Evolutionary conservation across 2,888 invertebrate genomes (phyloP), one percentile per base, ranked within the genome.

Genomic region (Oligia fasciuncula): DNA sequence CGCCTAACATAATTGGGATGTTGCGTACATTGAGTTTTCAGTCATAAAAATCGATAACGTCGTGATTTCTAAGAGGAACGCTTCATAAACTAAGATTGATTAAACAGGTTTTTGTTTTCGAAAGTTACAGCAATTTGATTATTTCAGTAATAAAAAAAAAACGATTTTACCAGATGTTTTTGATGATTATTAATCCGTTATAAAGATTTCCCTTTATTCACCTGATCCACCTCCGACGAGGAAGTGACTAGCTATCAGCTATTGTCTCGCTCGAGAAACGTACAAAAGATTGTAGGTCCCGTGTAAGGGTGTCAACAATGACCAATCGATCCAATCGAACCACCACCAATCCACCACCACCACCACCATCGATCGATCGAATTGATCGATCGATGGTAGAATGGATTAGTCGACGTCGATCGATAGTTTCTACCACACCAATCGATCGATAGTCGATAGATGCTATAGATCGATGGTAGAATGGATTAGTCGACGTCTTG

Each of bases 41-140:
- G 65, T 66, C 77, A 81, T 83, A 77, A 81, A 77, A 83, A 4
- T 19, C 80, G 51, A 80, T 77, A 54, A 17, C 70, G 46, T 62
- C 17, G 13, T 60, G n/a, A 60, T 80, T 80, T 43, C 57, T 14
- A 6, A 23, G 43, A 66, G 51, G 11, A 46, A 67, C 43, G 82
- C 76, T 35, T 54, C 67, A 29, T 80, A 51, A 62, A 76, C 46
- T 75, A 23, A 11, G 5, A 46, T 23, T 81, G 14, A 14, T 81
- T 43, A 60, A 35, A n/a, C 29, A 8, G 6, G 57, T 29, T 67
- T 63, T 73, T 60, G 9, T 29, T 19, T 60, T 65, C 8, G 9
- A 66, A 19, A 43, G 13, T 17, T 9, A 23, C 29, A 57, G 4
- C 14, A 29, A 46, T 46, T 14, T 57, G 4, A n/a, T 63, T 43